Conservation (phyloP, 2,113 vertebrate genomes). For the Halichoerus grypus region DNA sequence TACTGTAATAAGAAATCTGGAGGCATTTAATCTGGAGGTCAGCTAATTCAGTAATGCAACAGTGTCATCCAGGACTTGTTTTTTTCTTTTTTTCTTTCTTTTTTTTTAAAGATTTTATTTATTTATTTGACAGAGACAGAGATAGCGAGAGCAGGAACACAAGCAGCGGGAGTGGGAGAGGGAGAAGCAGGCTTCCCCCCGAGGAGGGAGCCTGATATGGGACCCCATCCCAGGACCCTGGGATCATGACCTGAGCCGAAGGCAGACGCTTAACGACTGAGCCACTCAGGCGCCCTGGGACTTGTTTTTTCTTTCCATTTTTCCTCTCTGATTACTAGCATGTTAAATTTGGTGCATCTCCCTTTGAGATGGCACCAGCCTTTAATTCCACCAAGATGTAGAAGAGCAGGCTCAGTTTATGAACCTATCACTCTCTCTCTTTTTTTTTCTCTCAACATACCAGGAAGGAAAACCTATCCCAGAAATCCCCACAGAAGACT, state of each 20-base stretch:
- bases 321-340: not conserved
- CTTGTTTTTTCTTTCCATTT: not conserved
- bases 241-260: too few species aligned
- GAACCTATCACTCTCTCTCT: not conserved
- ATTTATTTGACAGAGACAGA: too few species aligned
- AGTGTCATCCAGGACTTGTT: not conserved
- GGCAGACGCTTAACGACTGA: too few species aligned
- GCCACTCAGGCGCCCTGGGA: too few species aligned
- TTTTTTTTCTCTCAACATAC: not conserved
- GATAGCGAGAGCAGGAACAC: too few species aligned
- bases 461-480: not conserved
- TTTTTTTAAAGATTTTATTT: too few species aligned
- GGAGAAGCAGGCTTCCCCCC: too few species aligned
- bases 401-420: not conserved
- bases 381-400: not conserved
- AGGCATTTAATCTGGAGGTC: not conserved
- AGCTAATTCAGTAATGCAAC: not conserved
- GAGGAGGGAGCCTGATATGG: too few species aligned
- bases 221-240: too few species aligned
- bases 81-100: conserved; percentile 48
- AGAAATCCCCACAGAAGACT: not conserved
- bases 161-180: too few species aligned
- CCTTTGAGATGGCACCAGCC: not conserved
- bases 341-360: not conserved
- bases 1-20: not conserved